Conservation (phyloP, 2,113 vertebrate genomes). For the Actinemys pallida region DNA sequence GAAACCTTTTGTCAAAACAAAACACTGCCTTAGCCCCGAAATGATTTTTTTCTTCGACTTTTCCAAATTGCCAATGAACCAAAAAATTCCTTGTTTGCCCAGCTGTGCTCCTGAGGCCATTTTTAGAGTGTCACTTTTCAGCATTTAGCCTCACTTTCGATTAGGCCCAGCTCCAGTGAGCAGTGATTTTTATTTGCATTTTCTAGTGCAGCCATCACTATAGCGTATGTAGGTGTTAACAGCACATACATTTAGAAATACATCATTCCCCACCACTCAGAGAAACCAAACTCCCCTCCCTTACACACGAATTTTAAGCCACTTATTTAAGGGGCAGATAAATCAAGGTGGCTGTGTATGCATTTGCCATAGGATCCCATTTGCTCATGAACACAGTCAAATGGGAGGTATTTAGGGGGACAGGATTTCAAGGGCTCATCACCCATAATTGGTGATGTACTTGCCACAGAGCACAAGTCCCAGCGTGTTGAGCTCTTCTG, state of each 20-base stretch:
- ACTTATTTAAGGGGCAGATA: background rate
- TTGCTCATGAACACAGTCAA: background rate
- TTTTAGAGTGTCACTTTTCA: background rate
- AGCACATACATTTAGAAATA: background rate
- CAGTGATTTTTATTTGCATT: background rate
- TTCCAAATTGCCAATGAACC: background rate
- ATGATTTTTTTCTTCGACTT: background rate
- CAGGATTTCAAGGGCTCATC: background rate
- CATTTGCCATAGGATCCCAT: accelerated
- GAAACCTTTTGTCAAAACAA: background rate
- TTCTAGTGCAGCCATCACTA: accelerated
- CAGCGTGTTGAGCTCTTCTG: background rate
- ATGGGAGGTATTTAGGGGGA: background rate
- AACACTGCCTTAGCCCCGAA: background rate
- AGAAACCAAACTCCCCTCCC: background rate
- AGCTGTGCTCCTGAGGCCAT: background rate
- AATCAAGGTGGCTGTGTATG: background rate
- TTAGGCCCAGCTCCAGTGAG: background rate
- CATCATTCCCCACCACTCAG: accelerated
- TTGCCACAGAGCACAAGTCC: background rate
- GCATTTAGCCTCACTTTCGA: background rate
- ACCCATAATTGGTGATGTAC: background rate
- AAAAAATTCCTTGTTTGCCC: background rate
- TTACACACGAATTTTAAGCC: background rate
- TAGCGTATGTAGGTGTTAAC: accelerated